Percentiles rank a stretch among this genome's conserved stretches.
phyloP scores from a whole-genome alignment of 2,888 invertebrate species.

The Oxyscelio sp. region DNA sequence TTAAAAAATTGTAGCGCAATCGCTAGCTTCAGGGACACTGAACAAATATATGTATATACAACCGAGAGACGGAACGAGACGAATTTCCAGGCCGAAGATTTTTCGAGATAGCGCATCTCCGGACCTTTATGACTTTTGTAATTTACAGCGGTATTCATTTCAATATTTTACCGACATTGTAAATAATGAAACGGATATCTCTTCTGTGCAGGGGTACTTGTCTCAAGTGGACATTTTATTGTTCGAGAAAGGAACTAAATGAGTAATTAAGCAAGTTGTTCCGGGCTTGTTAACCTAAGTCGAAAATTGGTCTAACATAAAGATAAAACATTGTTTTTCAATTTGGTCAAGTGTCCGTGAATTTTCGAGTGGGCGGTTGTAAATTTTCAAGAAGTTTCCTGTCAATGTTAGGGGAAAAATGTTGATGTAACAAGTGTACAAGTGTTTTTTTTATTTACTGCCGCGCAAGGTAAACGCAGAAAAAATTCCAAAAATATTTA shows the following conservation, averaged over 20 bases:
- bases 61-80: too few relatives aligned
- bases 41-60: too few relatives aligned
- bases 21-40: too few relatives aligned
- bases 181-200: slow-evolving; percentile 64
- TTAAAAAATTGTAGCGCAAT: too few relatives aligned
- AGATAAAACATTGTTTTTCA: slow-evolving; percentile 52
- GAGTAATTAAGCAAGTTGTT: slow-evolving; percentile 58
- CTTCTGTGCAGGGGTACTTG: slow-evolving; percentile 21
- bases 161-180: slow-evolving; percentile 65
- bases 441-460: too few relatives aligned
- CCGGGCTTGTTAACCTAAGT: slow-evolving; percentile 37
- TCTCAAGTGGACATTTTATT: slow-evolving; percentile 42
- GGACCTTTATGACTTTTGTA: slow-evolving; percentile 81
- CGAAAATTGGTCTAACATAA: slow-evolving; percentile 44
- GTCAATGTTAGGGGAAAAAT: background rate
- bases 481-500: too few relatives aligned
- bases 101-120: slow-evolving; percentile 81
- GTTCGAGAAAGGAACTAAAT: slow-evolving; percentile 32
- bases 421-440: background rate
- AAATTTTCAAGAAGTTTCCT: slow-evolving; percentile 27
- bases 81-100: slow-evolving; percentile 57
- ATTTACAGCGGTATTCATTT: slow-evolving; percentile 79
- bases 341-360: slow-evolving; percentile 40
- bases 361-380: slow-evolving; percentile 37
- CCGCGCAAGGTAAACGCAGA: too few relatives aligned